Conservation (phyloP, 2,888 invertebrate genomes). For the Eurois occulta region DNA sequence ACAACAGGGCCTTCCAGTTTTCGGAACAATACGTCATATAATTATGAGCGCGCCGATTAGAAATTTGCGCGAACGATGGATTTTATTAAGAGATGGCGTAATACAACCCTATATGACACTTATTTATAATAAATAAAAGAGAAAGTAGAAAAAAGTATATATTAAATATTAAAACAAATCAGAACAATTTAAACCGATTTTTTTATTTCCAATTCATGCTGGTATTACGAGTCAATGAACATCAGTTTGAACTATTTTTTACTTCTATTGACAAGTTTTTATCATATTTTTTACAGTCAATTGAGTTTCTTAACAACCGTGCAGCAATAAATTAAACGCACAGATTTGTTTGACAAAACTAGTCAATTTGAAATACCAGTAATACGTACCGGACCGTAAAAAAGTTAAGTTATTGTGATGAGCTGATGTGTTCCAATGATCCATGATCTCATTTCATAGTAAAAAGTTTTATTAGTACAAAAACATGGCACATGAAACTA, state of each 20-base stretch:
- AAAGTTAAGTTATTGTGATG: constrained; percentile 67
- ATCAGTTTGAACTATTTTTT: background rate
- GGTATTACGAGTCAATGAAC: background rate
- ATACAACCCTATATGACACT: background rate
- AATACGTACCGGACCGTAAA: constrained; percentile 55
- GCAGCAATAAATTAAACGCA: background rate
- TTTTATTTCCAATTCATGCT: background rate
- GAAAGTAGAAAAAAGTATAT: too few relatives aligned
- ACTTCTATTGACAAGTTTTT: background rate
- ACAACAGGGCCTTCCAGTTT: background rate
- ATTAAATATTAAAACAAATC: background rate
- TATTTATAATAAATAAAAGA: too few relatives aligned
- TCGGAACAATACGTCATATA: background rate
- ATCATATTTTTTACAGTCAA: background rate
- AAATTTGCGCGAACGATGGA: background rate
- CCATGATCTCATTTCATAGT: constrained; percentile 82
- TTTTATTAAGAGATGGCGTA: background rate
- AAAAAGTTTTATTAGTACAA: constrained; percentile 83
- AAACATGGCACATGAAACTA: constrained; percentile 72
- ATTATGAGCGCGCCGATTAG: background rate
- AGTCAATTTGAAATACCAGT: constrained; percentile 50
- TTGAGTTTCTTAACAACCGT: background rate
- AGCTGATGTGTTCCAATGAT: constrained; percentile 74
- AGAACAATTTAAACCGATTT: background rate
- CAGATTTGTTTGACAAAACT: constrained; percentile 22